These are phyloP conservation scores for Alviniconcha strummeri DNA, from an alignment of 2,888 invertebrate species.

Conservation along the genomic window DNA sequence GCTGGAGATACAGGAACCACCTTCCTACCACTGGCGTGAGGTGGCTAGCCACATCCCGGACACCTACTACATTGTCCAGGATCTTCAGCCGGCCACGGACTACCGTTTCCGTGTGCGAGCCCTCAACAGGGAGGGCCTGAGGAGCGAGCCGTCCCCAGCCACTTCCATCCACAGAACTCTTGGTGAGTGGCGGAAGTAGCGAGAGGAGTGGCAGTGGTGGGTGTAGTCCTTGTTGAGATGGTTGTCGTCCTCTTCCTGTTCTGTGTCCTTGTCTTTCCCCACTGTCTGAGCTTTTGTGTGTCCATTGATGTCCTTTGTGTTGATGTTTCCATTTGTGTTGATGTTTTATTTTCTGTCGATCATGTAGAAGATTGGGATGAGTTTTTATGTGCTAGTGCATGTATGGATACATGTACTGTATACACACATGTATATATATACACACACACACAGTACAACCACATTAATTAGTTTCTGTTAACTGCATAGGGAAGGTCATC, in stretches of 20 bases:
- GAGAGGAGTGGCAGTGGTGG: not conserved
- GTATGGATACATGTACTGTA: too few species aligned
- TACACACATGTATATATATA: too few species aligned
- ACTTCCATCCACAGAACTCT: conserved; percentile 75
- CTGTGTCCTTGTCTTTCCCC: not conserved
- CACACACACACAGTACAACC: too few species aligned
- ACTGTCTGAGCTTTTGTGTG: too few species aligned
- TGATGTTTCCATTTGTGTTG: not conserved
- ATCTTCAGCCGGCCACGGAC: conserved; percentile 88
- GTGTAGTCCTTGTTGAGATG: too few species aligned
- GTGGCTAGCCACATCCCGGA: conserved; percentile 57
- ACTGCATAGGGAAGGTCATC: too few species aligned
- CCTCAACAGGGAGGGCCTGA: conserved; percentile 91
- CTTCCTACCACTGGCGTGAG: conserved; percentile 57
- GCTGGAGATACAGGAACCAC: conserved; percentile 61
- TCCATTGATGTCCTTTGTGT: not conserved
- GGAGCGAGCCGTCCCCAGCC: conserved; percentile 96
- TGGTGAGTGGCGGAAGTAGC: conserved; percentile 45
- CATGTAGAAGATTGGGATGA: not conserved
- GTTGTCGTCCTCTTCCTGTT: not conserved
- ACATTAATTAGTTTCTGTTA: too few species aligned
- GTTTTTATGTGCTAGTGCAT: too few species aligned
- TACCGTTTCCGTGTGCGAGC: conserved; percentile 97
- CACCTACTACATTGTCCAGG: conserved; percentile 56
- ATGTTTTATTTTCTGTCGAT: not conserved